phyloP scores from a whole-genome alignment of 2,797 vertebrate species.

The Phalloptychus januarius region DNA sequence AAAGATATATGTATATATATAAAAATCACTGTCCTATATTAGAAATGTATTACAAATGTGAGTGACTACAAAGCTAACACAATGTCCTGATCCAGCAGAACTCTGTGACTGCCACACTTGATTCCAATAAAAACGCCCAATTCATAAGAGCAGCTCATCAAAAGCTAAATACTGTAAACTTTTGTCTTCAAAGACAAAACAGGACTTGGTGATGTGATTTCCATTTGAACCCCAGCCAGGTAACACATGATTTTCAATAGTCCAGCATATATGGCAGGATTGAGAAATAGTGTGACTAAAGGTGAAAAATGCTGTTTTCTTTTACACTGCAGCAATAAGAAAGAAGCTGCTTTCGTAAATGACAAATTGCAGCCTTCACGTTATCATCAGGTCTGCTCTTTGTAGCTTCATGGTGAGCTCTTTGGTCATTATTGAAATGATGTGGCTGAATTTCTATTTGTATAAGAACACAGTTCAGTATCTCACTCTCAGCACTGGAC shows the following conservation, averaged over 20 bases:
- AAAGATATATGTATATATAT: no score
- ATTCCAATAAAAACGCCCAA: background rate
- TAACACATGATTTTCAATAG: no score
- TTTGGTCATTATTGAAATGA: constrained; percentile 4
- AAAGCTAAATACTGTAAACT: background rate
- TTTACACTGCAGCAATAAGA: background rate
- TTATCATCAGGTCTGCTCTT: background rate
- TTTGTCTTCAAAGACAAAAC: background rate
- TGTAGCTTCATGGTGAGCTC: background rate
- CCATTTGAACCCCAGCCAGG: background rate
- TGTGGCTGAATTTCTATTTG: background rate
- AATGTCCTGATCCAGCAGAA: background rate
- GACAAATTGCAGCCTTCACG: background rate
- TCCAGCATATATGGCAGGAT: background rate
- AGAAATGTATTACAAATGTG: no score
- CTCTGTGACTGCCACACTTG: background rate
- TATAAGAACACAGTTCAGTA: background rate
- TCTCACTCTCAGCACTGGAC: background rate
- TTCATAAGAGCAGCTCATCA: background rate
- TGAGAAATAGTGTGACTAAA: background rate
- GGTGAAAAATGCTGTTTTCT: background rate
- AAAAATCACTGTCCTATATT: no score
- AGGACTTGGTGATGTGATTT: no score
- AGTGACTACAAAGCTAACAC: background rate
- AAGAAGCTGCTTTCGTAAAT: background rate